Evolutionary conservation across 2,888 invertebrate genomes (phyloP).

Genomic region (Odontomyia ornata): DNA sequence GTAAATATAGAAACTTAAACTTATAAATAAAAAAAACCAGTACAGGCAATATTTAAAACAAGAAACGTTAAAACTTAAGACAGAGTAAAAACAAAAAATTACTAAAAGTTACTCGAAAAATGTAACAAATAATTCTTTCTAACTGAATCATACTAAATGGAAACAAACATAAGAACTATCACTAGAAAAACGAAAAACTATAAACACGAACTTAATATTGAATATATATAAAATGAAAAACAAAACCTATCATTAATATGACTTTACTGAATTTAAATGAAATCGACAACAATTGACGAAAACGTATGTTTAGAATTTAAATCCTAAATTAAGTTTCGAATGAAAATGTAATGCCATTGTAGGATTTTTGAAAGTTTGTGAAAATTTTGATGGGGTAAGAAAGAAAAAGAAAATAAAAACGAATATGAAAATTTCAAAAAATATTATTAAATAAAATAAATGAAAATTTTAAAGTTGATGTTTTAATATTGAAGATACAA

Average conservation of each 20-base stretch:
- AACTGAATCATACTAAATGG: neutral
- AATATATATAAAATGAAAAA: constrained; percentile 24
- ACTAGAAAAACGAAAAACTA: constrained; percentile 26
- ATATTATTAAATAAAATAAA: constrained; percentile 25
- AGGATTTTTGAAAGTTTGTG: constrained; percentile 11
- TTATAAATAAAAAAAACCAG: neutral
- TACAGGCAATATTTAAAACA: constrained; percentile 17
- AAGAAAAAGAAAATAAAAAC: constrained; percentile 12
- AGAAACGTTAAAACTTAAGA: neutral
- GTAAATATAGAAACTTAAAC: neutral
- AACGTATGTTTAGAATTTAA: constrained; percentile 24
- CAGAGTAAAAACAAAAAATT: neutral
- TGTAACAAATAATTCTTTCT: neutral
- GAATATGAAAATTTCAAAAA: constrained; percentile 22
- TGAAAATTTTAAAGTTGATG: constrained; percentile 3
- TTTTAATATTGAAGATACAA: neutral
- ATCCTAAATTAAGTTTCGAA: constrained; percentile 11
- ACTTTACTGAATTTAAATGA: constrained; percentile 5
- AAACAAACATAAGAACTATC: constrained; percentile 33
- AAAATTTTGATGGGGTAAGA: constrained; percentile 8
- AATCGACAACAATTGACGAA: constrained; percentile 29
- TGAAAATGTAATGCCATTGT: constrained; percentile 39
- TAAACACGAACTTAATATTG: constrained; percentile 24
- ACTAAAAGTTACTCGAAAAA: neutral
- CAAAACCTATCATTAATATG: constrained; percentile 24